phyloP scores from a whole-genome alignment of 2,888 invertebrate genomes.

The Alloplasta piceator region DNA sequence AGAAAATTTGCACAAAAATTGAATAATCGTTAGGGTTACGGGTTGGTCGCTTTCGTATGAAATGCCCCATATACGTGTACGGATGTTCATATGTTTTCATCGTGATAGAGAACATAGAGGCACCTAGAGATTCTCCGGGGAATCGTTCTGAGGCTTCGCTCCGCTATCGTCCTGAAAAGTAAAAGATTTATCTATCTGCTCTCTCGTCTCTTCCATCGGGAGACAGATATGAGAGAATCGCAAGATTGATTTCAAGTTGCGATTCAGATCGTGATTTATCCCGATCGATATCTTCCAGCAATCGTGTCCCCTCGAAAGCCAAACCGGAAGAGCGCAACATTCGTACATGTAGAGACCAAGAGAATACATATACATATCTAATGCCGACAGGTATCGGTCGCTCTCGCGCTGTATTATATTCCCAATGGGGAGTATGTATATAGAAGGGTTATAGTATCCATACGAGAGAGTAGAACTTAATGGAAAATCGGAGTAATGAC shows the following conservation, averaged over 20 bases:
- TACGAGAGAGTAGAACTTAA: slow-evolving; percentile 44
- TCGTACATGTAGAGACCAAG: not conserved
- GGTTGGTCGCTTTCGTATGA: no score
- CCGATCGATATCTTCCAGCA: slow-evolving; percentile 48
- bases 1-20: no score
- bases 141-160: slow-evolving; percentile 17
- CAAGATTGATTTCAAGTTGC: slow-evolving; percentile 34
- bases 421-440: slow-evolving; percentile 36
- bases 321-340: slow-evolving; percentile 52
- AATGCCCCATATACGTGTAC: no score
- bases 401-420: slow-evolving; percentile 44
- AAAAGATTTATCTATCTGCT: slow-evolving; percentile 42
- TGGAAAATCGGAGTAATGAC: slow-evolving; percentile 79
- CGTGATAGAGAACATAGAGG: slow-evolving; percentile 23
- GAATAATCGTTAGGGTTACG: no score
- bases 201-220: slow-evolving; percentile 25
- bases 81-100: slow-evolving; percentile 11
- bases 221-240: slow-evolving; percentile 34
- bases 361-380: slow-evolving; percentile 10
- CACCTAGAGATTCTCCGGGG: slow-evolving; percentile 31
- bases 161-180: slow-evolving; percentile 22
- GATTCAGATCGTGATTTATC: slow-evolving; percentile 52
- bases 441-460: slow-evolving; percentile 36
- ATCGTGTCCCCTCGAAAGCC: slow-evolving; percentile 35
- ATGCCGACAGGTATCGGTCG: slow-evolving; percentile 43